These are phyloP conservation scores for Alexandromys fortis DNA, from an alignment of 2,113 vertebrate genomes.

Conservation along the genomic window DNA sequence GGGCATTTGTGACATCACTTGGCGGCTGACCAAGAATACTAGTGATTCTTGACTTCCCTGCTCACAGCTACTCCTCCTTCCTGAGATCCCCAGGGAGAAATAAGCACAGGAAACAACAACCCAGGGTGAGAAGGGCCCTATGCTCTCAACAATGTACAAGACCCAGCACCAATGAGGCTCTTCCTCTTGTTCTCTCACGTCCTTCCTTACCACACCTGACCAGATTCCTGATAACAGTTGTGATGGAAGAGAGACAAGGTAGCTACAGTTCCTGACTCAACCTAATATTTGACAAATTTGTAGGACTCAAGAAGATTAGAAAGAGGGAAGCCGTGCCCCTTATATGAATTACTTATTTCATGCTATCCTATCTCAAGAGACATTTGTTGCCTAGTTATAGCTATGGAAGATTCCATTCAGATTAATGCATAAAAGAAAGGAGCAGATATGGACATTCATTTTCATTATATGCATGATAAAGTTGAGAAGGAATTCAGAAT, in stretches of 20 bases:
- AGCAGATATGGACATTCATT: neutral
- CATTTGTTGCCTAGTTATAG: neutral
- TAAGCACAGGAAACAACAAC: neutral
- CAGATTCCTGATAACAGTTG: neutral
- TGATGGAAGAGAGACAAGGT: neutral
- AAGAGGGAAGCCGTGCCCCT: neutral
- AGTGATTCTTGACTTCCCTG: neutral
- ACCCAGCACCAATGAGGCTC: neutral
- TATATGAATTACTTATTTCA: neutral
- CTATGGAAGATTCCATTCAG: neutral
- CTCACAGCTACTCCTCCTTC: neutral
- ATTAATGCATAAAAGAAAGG: neutral
- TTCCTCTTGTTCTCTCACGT: slow-evolving; percentile 6
- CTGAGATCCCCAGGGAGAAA: neutral
- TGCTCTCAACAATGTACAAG: neutral
- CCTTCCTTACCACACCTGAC: neutral
- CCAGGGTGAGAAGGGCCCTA: too few relatives aligned
- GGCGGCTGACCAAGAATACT: slow-evolving; percentile 3
- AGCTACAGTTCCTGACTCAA: neutral
- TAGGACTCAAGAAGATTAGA: neutral
- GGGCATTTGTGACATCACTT: neutral
- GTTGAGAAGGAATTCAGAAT: neutral
- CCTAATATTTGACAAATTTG: neutral
- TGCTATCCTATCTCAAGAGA: neutral
- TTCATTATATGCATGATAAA: neutral